A percentile compares a stretch with the other conserved stretches of the same genome.
phyloP scores from a whole-genome alignment of 23 tunicate genomes.

The Oikopleura albicans region DNA sequence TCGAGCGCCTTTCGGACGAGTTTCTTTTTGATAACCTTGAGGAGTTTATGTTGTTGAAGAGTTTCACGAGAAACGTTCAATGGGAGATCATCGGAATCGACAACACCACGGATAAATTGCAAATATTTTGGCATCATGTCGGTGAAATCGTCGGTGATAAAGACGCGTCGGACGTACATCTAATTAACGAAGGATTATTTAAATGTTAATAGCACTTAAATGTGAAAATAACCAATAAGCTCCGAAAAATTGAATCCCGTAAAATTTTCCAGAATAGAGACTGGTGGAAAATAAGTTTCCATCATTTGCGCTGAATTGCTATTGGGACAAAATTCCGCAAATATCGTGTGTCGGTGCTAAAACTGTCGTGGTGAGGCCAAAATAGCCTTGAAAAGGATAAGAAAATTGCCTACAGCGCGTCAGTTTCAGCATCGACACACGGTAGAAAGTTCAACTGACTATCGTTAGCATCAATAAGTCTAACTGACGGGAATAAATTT shows the following conservation, averaged over 20 bases:
- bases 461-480: no score
- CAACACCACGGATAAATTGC: conserved; percentile 92
- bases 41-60: conserved; percentile 92
- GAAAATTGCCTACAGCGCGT: no score
- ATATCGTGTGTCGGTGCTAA: no score
- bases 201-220: background rate
- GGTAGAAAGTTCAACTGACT: no score
- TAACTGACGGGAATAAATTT: no score
- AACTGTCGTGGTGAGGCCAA: no score
- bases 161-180: conserved; percentile 97
- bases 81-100: conserved; percentile 92
- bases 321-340: no score
- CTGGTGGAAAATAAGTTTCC: background rate
- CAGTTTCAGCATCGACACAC: no score
- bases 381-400: no score
- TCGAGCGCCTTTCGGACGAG: conserved; percentile 81
- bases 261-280: background rate
- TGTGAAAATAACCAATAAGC: background rate
- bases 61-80: conserved; percentile 97
- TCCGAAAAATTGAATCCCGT: background rate
- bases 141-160: conserved; percentile 93
- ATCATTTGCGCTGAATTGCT: background rate
- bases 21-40: conserved; percentile 97
- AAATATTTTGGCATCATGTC: conserved; percentile 98
- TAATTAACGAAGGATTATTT: conserved; percentile 7